Evolutionary conservation across 2,888 invertebrate species (phyloP).

Genomic region (Callinectes sapidus): DNA sequence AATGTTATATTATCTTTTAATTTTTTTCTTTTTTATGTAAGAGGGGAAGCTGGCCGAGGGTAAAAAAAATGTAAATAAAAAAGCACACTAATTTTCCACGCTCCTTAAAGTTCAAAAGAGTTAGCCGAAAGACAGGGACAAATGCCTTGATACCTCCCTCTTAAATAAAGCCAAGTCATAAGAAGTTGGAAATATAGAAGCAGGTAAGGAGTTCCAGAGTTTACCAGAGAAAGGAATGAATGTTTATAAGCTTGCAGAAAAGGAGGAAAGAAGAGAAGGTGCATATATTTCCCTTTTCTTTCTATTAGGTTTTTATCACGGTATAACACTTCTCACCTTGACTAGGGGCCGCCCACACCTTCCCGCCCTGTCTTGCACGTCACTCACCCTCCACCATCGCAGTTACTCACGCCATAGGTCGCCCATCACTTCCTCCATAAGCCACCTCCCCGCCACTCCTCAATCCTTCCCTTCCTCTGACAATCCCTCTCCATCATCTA

Average conservation of each 20-base stretch:
- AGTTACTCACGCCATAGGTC: conserved; percentile 7
- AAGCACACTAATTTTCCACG: too few species aligned
- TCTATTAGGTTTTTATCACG: neutral
- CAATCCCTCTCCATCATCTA: neutral
- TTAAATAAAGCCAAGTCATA: too few species aligned
- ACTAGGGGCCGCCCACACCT: neutral
- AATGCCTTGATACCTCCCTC: too few species aligned
- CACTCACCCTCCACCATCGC: neutral
- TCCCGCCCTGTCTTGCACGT: neutral
- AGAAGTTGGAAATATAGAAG: too few species aligned
- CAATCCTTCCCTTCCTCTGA: neutral
- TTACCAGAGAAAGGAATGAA: too few species aligned
- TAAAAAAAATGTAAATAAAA: too few species aligned
- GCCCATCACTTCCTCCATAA: neutral
- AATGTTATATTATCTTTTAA: neutral
- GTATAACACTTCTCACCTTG: neutral
- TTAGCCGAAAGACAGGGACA: too few species aligned
- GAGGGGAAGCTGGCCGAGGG: too few species aligned
- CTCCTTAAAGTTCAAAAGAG: too few species aligned
- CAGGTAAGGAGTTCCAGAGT: too few species aligned
- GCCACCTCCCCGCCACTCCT: neutral
- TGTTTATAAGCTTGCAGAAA: neutral
- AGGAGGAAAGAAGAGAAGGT: too few species aligned
- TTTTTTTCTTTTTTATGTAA: too few species aligned
- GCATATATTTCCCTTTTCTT: neutral